Evolutionary conservation across 2,113 vertebrate genomes (phyloP), one percentile per base, ranked within the genome.

Genomic region (Solenodon paradoxus): DNA sequence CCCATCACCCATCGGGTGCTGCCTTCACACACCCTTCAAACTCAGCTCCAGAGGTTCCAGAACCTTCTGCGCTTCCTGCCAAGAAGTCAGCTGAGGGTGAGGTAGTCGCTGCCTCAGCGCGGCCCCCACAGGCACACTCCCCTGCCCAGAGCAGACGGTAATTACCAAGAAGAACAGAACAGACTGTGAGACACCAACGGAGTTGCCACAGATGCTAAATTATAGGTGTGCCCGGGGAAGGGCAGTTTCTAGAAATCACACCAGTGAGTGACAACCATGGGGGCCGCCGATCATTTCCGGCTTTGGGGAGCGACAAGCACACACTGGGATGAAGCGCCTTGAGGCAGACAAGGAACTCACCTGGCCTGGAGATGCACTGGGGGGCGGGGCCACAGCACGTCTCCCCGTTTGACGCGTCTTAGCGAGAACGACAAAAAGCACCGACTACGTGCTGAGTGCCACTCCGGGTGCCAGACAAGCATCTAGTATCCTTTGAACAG

Each of bases 281-380:
- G 45, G 66, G 88, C 35, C 9, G 51, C 55, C 0, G 77, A 12
- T 32, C 12, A 92, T 51, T 83, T 38, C 86, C 28, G 59, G 57
- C 81, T 90, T 92, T 84, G 85, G 88, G n/a, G n/a, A n/a, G n/a
- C 55, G 74, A 45, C 78, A 85, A 53, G 82, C 89, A 86, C 82
- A 79, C 51, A 85, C 82, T 66, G 75, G 45, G 93, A 83, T 17
- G 6, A 8, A 42, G 63, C 72, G 40, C 17, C 24, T 3, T n/a
- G n/a, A n/a, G n/a, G 11, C 38, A 26, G 35, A 42, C 0, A 57
- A 24, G 24, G 28, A 77, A 49, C 4, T 9, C 32, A 28, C 45
- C 0, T 0, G 3, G 63, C 9, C 90, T 74, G 26, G 4, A 0
- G 35, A 28, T 16, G 32, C 24, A n/a, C 1, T 61, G 24, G 40